These are phyloP conservation scores for Bhutanitis thaidina DNA, from an alignment of 2,888 invertebrate genomes.

Conservation along the genomic window DNA sequence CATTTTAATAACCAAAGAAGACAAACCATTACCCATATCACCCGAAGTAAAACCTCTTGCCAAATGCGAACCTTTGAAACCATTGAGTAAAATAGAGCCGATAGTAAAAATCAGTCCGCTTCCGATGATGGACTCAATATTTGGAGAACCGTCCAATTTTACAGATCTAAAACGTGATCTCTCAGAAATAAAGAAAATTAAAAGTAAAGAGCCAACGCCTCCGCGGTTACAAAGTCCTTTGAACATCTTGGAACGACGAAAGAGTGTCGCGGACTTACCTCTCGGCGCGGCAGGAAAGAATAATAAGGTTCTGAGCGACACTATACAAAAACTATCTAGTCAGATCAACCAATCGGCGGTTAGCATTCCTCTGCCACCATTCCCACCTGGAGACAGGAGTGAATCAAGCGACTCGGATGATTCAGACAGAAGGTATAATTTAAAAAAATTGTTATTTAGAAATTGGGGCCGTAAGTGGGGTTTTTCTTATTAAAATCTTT, in stretches of 20 bases:
- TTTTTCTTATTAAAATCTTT: no score
- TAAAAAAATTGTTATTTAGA: no score
- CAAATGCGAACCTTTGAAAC: constrained; percentile 43
- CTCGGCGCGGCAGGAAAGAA: constrained; percentile 68
- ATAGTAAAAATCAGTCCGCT: constrained; percentile 46
- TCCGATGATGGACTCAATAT: constrained; percentile 52
- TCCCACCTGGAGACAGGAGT: constrained; percentile 59
- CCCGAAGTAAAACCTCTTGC: constrained; percentile 41
- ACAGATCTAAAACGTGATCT: constrained; percentile 55
- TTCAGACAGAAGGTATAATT: constrained; percentile 61
- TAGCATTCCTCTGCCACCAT: constrained; percentile 51
- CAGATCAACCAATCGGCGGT: constrained; percentile 71
- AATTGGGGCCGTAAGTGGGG: no score
- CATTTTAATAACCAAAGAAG: constrained; percentile 30
- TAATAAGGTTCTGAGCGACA: constrained; percentile 81
- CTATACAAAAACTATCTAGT: constrained; percentile 81
- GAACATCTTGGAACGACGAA: constrained; percentile 60
- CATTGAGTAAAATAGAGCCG: constrained; percentile 42
- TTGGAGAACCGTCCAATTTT: constrained; percentile 62
- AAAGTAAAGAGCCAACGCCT: constrained; percentile 51
- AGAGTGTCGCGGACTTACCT: constrained; percentile 64
- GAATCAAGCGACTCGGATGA: constrained; percentile 73
- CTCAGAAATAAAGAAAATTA: constrained; percentile 55
- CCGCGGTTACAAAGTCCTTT: constrained; percentile 62
- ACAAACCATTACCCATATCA: constrained; percentile 31